Evolutionary conservation across 1,140 invertebrate genomes (phyloP).

Genomic region (Anastrepha ludens): DNA sequence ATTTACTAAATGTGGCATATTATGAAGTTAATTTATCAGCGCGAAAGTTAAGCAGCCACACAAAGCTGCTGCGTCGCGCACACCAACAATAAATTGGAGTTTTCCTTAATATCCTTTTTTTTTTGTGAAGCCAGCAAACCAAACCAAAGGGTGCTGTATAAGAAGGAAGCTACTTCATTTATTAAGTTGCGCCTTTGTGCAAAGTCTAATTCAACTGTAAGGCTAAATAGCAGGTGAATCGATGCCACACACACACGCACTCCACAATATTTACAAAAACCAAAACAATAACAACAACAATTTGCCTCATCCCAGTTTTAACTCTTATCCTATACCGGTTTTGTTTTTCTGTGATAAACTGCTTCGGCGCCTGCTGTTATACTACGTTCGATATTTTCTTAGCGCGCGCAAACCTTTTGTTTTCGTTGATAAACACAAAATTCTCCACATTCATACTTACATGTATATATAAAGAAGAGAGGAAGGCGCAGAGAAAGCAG

Average conservation of each 20-base stretch:
- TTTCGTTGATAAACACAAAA: constrained; percentile 37
- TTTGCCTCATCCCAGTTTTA: background rate
- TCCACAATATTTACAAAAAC: background rate
- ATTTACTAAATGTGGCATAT: constrained; percentile 50
- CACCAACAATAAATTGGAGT: background rate
- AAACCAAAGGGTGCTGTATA: background rate
- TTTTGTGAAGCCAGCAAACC: background rate
- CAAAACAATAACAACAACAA: constrained; percentile 5
- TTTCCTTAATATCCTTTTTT: background rate
- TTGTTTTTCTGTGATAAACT: background rate
- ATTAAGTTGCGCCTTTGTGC: constrained; percentile 1
- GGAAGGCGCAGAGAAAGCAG: background rate
- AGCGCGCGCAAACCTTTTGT: constrained; percentile 31
- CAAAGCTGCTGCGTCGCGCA: background rate
- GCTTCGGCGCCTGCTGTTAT: constrained; percentile 8
- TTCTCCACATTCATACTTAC: background rate
- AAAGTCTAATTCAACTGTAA: constrained; percentile 7
- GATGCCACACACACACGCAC: background rate
- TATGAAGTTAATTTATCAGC: constrained; percentile 49
- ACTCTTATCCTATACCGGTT: constrained; percentile 13
- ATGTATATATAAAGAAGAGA: no score
- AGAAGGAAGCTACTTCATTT: background rate
- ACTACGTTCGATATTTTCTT: background rate
- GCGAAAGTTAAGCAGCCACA: constrained; percentile 38
- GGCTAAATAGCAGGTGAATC: background rate